Percentiles rank a stretch among this genome's conserved stretches.
These are phyloP conservation scores for Poeciliopsis paucimaculata DNA, from an alignment of 2,797 vertebrate species.

Conservation along the genomic window DNA sequence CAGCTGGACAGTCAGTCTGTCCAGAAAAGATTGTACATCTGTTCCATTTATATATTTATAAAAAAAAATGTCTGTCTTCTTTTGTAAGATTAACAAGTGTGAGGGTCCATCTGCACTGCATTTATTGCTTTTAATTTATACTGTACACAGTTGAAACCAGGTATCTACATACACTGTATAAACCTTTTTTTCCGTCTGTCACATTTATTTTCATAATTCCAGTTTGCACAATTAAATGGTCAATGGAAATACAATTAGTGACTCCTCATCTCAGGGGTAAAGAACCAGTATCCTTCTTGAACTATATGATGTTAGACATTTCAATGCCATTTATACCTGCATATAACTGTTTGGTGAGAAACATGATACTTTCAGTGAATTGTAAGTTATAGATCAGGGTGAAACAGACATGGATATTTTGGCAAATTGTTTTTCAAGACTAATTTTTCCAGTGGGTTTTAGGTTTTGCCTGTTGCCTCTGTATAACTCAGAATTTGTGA, in stretches of 20 bases:
- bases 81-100: constrained; percentile 25
- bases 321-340: background rate
- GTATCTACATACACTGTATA: background rate
- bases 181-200: background rate
- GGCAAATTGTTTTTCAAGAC: background rate
- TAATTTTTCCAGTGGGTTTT: background rate
- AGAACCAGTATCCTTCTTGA: background rate
- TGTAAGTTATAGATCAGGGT: background rate
- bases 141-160: background rate
- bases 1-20: constrained; percentile 64
- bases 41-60: constrained; percentile 54
- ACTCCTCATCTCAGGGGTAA: no score
- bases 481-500: background rate
- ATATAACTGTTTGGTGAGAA: background rate
- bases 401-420: background rate
- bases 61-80: constrained; percentile 6
- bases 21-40: constrained; percentile 32
- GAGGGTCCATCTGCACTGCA: constrained; percentile 19
- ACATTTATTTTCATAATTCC: no score
- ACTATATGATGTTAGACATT: background rate
- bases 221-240: no score
- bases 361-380: background rate
- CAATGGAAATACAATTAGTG: no score
- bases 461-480: background rate
- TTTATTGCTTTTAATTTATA: background rate